Conservation (phyloP, 2,797 vertebrate genomes). For the Myripristis jacobus region DNA sequence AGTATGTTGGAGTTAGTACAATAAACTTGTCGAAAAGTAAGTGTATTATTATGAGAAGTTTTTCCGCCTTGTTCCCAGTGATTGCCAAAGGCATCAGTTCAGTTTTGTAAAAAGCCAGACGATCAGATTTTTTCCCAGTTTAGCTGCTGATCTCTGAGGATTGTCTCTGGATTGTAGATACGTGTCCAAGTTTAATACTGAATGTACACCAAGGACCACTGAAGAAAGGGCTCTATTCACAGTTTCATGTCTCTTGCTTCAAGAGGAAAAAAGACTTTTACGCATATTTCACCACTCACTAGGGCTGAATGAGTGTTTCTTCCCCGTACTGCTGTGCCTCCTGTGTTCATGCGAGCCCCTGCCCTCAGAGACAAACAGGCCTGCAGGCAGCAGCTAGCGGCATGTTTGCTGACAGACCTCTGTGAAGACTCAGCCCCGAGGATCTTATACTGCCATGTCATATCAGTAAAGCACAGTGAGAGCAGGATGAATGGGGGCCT, state of each 20-base stretch:
- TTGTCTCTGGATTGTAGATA: background rate
- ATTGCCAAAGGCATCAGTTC: background rate
- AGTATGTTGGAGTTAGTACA: slow-evolving; percentile 40
- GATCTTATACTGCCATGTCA: slow-evolving; percentile 71
- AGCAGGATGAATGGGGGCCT: slow-evolving; percentile 69
- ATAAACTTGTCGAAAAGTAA: slow-evolving; percentile 52
- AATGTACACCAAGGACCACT: background rate
- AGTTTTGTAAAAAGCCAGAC: slow-evolving; percentile 1
- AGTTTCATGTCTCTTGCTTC: background rate
- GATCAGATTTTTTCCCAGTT: background rate
- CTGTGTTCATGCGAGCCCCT: slow-evolving; percentile 23
- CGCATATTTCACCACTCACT: background rate
- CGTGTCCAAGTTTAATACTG: background rate
- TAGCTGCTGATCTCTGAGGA: background rate
- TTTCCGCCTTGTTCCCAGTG: background rate
- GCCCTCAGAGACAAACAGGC: slow-evolving; percentile 71
- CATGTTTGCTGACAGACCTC: slow-evolving; percentile 82
- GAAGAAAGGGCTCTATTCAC: background rate
- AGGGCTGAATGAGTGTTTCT: slow-evolving; percentile 16
- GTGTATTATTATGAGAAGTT: slow-evolving; percentile 2
- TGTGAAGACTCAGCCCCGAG: slow-evolving; percentile 79
- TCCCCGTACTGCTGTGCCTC: slow-evolving; percentile 4
- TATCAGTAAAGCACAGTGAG: slow-evolving; percentile 64
- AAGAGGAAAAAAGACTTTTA: slow-evolving; percentile 9
- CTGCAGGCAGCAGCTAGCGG: slow-evolving; percentile 43